Conservation (phyloP, 2,113 vertebrate genomes). For the Puntigrus tetrazona region DNA sequence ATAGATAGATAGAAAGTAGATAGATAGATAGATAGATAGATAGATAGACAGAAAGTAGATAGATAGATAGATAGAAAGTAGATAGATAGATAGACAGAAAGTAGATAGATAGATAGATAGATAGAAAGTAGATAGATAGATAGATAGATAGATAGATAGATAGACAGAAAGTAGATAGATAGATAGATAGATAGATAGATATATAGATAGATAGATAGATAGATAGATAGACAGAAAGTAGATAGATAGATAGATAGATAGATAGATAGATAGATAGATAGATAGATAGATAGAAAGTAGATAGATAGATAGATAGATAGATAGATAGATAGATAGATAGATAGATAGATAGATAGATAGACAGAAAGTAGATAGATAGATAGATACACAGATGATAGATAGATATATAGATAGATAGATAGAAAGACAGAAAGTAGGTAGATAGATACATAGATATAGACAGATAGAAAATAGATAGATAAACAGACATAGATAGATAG, state of each 20-base stretch:
- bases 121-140: too few relatives aligned
- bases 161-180: too few relatives aligned
- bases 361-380: neutral
- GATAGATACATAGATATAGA: neutral
- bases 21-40: neutral
- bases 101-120: neutral
- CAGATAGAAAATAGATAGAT: too few relatives aligned
- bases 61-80: neutral
- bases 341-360: neutral
- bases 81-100: too few relatives aligned
- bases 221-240: neutral
- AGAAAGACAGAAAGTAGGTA: too few relatives aligned
- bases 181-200: too few relatives aligned
- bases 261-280: too few relatives aligned
- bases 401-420: too few relatives aligned
- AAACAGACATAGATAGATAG: too few relatives aligned
- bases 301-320: neutral
- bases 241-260: too few relatives aligned
- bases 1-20: neutral
- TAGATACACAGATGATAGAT: neutral
- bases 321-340: neutral
- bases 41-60: neutral
- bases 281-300: too few relatives aligned
- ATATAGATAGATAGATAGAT: neutral
- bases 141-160: too few relatives aligned